These are phyloP conservation scores for Orthonyx spaldingii DNA, from an alignment of 2,113 vertebrate species.

Conservation along the genomic window DNA sequence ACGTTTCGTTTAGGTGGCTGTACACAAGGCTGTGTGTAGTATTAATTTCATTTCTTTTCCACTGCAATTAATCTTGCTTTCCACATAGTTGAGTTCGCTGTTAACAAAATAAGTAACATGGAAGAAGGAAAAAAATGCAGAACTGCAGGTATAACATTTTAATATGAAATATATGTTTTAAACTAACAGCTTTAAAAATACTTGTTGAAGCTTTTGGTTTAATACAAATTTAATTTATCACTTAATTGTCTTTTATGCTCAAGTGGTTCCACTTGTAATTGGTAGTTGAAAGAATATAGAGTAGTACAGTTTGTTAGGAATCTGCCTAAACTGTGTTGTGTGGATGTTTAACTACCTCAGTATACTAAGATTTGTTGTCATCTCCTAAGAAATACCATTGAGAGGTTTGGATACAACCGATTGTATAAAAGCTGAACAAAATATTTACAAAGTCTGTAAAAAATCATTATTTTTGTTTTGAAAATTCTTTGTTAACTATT, in stretches of 20 bases:
- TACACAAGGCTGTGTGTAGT: not conserved
- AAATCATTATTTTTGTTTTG: not conserved
- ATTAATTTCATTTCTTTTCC: not conserved
- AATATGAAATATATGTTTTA: not conserved
- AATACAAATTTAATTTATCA: not conserved
- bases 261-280: not conserved
- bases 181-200: not conserved
- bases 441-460: not conserved
- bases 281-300: not conserved
- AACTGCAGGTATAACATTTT: not conserved
- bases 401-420: not conserved
- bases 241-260: not conserved
- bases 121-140: not conserved
- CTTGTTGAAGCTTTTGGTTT: not conserved
- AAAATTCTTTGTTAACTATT: not conserved
- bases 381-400: not conserved
- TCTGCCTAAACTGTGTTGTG: not conserved
- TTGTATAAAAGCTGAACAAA: not conserved
- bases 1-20: not conserved
- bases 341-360: not conserved
- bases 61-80: not conserved
- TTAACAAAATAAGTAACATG: not conserved
- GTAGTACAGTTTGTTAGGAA: not conserved
- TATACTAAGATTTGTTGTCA: not conserved
- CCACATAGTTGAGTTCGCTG: not conserved